These are phyloP conservation scores for Caretta caretta DNA, from an alignment of 2,113 vertebrate species.

Conservation along the genomic window DNA sequence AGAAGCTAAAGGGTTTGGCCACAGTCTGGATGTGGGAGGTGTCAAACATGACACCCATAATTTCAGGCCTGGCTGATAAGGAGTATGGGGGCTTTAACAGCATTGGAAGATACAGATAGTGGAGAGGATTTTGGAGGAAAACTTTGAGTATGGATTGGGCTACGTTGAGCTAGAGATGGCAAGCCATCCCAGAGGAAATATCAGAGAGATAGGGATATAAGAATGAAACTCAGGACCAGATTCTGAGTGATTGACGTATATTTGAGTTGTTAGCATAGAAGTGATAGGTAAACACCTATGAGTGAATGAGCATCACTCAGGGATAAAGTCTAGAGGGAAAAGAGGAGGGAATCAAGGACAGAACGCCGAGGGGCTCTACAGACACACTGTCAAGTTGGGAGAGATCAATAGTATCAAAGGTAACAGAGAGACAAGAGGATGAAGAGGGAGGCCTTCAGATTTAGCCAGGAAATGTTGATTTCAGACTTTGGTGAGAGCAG, in stretches of 20 bases:
- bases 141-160: not conserved
- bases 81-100: not conserved
- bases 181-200: not conserved
- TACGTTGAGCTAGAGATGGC: not conserved
- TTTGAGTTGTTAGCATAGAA: not conserved
- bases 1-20: not conserved
- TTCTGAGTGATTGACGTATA: not conserved
- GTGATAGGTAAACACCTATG: not conserved
- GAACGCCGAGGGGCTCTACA: not conserved
- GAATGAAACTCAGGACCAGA: not conserved
- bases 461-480: not conserved
- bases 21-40: not conserved
- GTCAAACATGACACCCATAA: not conserved
- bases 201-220: not conserved
- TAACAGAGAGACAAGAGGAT: not conserved
- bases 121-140: not conserved
- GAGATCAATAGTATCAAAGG: not conserved
- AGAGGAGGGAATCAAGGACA: not conserved
- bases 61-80: not conserved
- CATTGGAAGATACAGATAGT: fast-evolving
- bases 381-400: not conserved
- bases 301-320: not conserved
- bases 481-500: not conserved
- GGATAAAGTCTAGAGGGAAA: not conserved
- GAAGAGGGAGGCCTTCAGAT: fast-evolving